Base-by-base conservation (phyloP, 2,888 invertebrate genomes). In the Thumatha senex region DNA sequence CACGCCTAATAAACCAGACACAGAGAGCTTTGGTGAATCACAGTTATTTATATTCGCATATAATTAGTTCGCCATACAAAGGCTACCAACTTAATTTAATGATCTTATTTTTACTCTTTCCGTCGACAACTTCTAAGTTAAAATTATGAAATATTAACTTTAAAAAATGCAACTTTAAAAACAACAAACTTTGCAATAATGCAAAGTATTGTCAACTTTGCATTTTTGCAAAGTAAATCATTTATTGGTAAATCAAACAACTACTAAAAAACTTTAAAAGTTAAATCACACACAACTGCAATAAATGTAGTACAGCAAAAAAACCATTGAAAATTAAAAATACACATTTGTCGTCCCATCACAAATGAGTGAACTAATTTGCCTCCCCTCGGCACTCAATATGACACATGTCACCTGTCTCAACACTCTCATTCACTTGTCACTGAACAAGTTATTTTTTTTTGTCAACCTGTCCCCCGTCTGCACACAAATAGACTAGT, bases 61-160 rank as follows among this genome's bases (percentile, higher is more conserved):
- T 84, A 84, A 81, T 84, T 86, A 86, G 82, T 76, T 69, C 70
- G 72, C 78, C 79, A 79, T 84, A 86, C 84, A 86, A 84, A 85
- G 82, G 63, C 73, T 71, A 61, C 49, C 53, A 51, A 41, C 48
- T 48, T n/a, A n/a, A n/a, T n/a, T 54, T 58, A 63, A 65, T 49
- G 52, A 65, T 51, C 46, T 50, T 50, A 75, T 78, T 80, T 79
- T 80, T 64, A 80, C 82, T 78, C 72, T 67, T 71, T 69, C 78
- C 80, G 84, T 84, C 84, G 82, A n/a, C n/a, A n/a, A n/a, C n/a
- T 4, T 44, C 71, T 72, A 59, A 52, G 56, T 35, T 35, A 11
- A 35, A 40, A 5, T 12, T 31, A 36, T 42, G 15, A 36, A 40
- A 49, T 14, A 12, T 30, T 12, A 8, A 29, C 13, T 18, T n/a